These are phyloP conservation scores for Pycnonotus jocosus DNA, from an alignment of 2,113 vertebrate genomes.

Conservation along the genomic window DNA sequence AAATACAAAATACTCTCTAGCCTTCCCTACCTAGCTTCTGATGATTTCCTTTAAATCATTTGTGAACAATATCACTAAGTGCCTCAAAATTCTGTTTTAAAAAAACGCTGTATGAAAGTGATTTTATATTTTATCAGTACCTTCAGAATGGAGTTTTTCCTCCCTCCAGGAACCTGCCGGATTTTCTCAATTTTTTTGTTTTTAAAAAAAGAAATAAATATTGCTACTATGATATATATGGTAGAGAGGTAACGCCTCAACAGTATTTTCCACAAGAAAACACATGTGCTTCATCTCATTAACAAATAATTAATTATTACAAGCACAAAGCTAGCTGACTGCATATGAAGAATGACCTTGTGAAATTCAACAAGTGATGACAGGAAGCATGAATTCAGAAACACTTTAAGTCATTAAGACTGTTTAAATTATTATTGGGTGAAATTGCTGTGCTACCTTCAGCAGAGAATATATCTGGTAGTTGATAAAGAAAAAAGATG, in stretches of 20 bases:
- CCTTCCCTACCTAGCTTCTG: background rate
- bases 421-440: background rate
- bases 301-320: background rate
- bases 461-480: background rate
- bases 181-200: background rate
- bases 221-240: background rate
- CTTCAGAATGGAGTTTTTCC: fast-evolving
- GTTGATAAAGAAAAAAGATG: background rate
- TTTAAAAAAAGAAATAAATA: background rate
- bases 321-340: background rate
- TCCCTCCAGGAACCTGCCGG: background rate
- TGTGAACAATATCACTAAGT: background rate
- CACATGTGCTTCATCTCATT: background rate
- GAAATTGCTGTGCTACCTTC: background rate
- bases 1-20: background rate
- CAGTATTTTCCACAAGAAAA: background rate
- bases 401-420: background rate
- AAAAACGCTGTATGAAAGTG: background rate
- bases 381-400: background rate
- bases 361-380: background rate
- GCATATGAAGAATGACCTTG: background rate
- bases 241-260: background rate
- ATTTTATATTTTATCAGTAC: background rate
- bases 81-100: background rate
- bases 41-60: background rate